Evolutionary conservation across 1,140 invertebrate genomes (phyloP), one percentile per base, ranked within the genome.

Genomic region (Cherax destructor): DNA sequence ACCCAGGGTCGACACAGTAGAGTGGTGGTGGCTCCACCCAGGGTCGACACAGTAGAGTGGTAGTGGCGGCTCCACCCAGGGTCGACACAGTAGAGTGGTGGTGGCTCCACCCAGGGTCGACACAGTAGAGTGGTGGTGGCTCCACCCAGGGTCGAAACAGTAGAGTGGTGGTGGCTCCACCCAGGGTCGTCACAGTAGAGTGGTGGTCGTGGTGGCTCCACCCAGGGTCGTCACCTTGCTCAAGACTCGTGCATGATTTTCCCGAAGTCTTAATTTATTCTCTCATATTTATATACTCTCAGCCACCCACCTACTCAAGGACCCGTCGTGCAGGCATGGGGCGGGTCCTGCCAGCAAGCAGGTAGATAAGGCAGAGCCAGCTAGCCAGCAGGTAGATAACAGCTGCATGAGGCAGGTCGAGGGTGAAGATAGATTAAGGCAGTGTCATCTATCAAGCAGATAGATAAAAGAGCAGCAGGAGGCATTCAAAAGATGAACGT

Each of bases 181-280:
- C 30, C 30, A 41, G 30, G 30, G 30, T 41, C 30, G 30, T 41
- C 56, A 59, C 56, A 41, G 76, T 7, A 30, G 30, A 13, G 76
- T n/a, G 30, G 30, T 41, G 30, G 30, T 41, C 30, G 30, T 2
- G 61, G 61, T 18, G 16, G 61, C 61, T 77, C 76, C 76, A 49
- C 76, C 76, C 77, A 50, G 41, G 77, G 50, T 79, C 77, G 47
- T 9, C 77, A 18, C 50, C n/a, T 50, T n/a, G 47, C 77, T 50
- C 69, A 52, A 79, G 41, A 79, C 5, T 79, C 77, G 41, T 79
- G 77, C 77, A 74, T 74, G 69, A 74, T 74, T 74, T 11, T 30
- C 24, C 61, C 52, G 7, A n/a, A 74, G 18, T 24, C 11, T 24
- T 74, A 74, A 74, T 74, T 74, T 74, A 30, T 74, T 74, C 24